Base-by-base conservation (phyloP, 1,140 invertebrate genomes). In the Lycorma delicatula region DNA sequence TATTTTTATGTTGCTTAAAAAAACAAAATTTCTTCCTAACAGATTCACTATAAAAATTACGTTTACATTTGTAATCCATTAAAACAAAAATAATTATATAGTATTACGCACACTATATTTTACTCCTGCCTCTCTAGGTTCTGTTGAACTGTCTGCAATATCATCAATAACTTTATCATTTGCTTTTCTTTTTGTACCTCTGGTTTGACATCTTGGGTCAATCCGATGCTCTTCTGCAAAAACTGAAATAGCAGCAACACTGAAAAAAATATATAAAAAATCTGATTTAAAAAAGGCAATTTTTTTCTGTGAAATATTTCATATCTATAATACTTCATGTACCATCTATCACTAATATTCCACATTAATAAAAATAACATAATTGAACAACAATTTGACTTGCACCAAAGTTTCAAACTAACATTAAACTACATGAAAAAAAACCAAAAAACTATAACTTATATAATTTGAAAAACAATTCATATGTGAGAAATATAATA, bases 191-290 rank as follows among this genome's bases (percentile, higher is more conserved):
- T 56, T 54, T 38, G n/a, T n/a, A 54, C 47, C 58, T 60, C 36
- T 61, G 63, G 38, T 63, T 46, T 61, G 56, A 27, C 58, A 44
- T n/a, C 16, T 44, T 22, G 50, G 58, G 16, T 60, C 60, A 11
- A 60, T 56, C 56, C 61, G 66, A 60, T 70, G 77, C 28, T 79
- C 72, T 56, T 75, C 68, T 22, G 74, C 74, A 69, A 81, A 85
- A 18, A 78, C 70, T 60, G 74, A 79, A 16, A 85, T 62, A 1
- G 82, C 82, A 2, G 79, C 74, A 64, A 86, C 78, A 71, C 82
- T 76, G 51, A 25, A 63, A 60, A 44, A 41, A 53, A 44, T 54
- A 27, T 13, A 34, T 34, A 38, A 26, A 23, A 31, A 56, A 26
- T 47, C 25, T 11, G 11, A 20, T 16, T 11, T 34, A 46, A 22